Conservation (phyloP, 2,797 vertebrate species). For the Lepus oiostolus region DNA sequence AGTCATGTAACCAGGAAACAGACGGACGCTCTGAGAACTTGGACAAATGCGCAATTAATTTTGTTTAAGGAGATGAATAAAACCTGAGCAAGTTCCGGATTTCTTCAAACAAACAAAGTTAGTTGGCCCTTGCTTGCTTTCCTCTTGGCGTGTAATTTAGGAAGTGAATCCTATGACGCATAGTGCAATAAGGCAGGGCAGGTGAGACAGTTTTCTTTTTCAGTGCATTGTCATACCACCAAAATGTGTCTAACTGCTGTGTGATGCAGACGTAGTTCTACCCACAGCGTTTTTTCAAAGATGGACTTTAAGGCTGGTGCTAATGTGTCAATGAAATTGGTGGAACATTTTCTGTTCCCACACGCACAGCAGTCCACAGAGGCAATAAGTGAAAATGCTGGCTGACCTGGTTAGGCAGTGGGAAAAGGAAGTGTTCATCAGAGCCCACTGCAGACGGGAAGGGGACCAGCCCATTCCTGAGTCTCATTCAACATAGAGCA, state of each 20-base stretch:
- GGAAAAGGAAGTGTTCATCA: not conserved
- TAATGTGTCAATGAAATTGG: not conserved
- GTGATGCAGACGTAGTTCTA: conserved; percentile 38
- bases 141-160: conserved; percentile 2
- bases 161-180: not conserved
- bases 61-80: not conserved
- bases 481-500: not conserved
- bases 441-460: accelerated
- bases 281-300: not conserved
- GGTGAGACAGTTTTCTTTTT: not conserved
- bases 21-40: not conserved
- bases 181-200: not conserved
- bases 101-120: not conserved
- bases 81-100: not conserved
- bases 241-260: not conserved
- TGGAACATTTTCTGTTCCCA: conserved; percentile 6
- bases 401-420: not conserved
- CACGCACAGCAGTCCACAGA: not conserved
- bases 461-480: not conserved
- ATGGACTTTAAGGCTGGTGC: not conserved
- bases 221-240: not conserved
- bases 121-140: not conserved
- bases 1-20: not conserved
- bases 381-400: not conserved
- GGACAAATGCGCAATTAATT: not conserved